These are phyloP conservation scores for Deroplatys truncata DNA, from an alignment of 2,888 invertebrate genomes.

Conservation along the genomic window DNA sequence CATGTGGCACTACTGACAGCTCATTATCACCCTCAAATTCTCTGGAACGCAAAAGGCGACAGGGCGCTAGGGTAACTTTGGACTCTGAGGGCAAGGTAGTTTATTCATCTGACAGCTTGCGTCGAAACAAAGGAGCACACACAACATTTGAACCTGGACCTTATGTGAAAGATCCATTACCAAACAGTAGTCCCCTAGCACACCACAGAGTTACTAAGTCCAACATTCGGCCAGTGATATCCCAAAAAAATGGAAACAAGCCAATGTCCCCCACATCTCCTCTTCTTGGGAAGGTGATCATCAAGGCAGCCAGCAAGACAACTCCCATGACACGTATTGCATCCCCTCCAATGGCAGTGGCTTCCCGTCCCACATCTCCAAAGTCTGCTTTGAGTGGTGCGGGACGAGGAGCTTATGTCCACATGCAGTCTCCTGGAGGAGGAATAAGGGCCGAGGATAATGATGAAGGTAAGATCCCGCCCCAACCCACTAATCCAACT, in stretches of 20 bases:
- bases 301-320: constrained; percentile 52
- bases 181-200: constrained; percentile 47
- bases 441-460: constrained; percentile 42
- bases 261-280: constrained; percentile 51
- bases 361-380: constrained; percentile 21
- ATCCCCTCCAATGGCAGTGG: constrained; percentile 15
- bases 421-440: constrained; percentile 25
- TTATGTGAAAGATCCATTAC: constrained; percentile 42
- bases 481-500: constrained; percentile 26
- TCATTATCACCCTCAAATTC: constrained; percentile 41
- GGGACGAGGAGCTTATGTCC: constrained; percentile 29
- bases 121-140: constrained; percentile 68
- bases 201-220: constrained; percentile 44
- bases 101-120: constrained; percentile 81
- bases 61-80: constrained; percentile 74
- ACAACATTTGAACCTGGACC: constrained; percentile 84
- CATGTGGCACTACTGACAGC: constrained; percentile 22
- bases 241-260: constrained; percentile 16
- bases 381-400: constrained; percentile 1
- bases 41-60: constrained; percentile 52
- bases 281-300: constrained; percentile 61
- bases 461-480: constrained; percentile 63
- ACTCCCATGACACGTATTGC: constrained; percentile 31
- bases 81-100: constrained; percentile 86
- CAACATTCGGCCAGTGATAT: constrained; percentile 44